Conservation (phyloP, 2,797 vertebrate species). For the Microhierax caerulescens region DNA sequence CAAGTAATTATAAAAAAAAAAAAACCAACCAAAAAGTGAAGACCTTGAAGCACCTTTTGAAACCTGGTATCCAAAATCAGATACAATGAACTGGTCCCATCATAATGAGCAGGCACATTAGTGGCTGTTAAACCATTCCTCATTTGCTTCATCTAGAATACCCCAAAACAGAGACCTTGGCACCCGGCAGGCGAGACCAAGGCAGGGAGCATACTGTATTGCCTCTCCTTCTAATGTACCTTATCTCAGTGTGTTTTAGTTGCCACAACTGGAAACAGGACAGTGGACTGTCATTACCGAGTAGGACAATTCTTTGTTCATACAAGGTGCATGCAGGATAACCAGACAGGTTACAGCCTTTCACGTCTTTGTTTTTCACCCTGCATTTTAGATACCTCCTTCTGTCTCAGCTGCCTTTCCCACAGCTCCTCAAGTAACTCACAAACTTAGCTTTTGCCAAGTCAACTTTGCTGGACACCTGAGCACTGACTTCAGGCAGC, state of each 20-base stretch:
- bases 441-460: background rate
- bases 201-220: rapidly evolving
- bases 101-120: background rate
- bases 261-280: rapidly evolving
- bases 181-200: background rate
- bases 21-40: background rate
- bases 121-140: background rate
- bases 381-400: background rate
- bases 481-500: background rate
- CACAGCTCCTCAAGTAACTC: background rate
- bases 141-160: background rate
- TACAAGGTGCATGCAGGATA: background rate
- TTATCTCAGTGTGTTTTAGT: background rate
- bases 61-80: background rate
- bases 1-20: background rate
- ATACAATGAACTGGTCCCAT: background rate
- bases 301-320: background rate
- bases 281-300: rapidly evolving
- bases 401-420: background rate
- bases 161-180: background rate
- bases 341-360: background rate
- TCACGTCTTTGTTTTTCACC: background rate
- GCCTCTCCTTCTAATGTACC: background rate
- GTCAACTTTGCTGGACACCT: background rate
- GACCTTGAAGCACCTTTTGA: background rate